Evolutionary conservation across 2,888 invertebrate species (phyloP), one percentile per base, ranked within the genome.

Genomic region (Nasonovia ribisnigri): DNA sequence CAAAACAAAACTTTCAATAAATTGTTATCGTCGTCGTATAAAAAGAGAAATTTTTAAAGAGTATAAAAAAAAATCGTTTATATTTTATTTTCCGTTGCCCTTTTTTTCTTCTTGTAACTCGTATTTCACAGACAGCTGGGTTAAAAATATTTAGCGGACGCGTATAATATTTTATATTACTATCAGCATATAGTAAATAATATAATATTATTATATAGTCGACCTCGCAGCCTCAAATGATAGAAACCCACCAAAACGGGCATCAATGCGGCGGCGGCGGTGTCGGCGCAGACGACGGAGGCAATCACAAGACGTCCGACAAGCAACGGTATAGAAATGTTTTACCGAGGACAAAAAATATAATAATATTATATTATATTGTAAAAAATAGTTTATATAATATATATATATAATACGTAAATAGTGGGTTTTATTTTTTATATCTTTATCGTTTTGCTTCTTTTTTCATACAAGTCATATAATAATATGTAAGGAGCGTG

Each of bases 401-500:
- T 51, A 46, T 51, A 51, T 48, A 8, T 48, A 51, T 54, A 54
- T 54, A 26, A 26, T 26, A 57, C 57, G 26, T 26, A 26, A 20
- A 6, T 13, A 42, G 26, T 13, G 29, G 11, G 16, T 29, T 29
- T 36, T 60, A 26, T 60, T 29, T 54, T 42, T 10, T 88, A 54
- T 42, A 54, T 88, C 54, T 88, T 88, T 88, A 54, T 88, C 54
- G 54, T 88, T 54, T 42, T 36, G 88, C 54, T 88, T 26, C 36
- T 42, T 54, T 54, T 88, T 86, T 46, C 43, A 84, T 6, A 43
- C 29, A 51, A 13, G 13, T 54, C 54, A 54, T 54, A 51, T 51
- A 51, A 51, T 54, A 54, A 54, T 54, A 54, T 20, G 20, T 20
- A 54, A 54, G 54, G 54, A 20, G 42, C 20, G 43, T 46, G 46